Conservation (phyloP, 2,113 vertebrate species). For the Turdus rufiventris region DNA sequence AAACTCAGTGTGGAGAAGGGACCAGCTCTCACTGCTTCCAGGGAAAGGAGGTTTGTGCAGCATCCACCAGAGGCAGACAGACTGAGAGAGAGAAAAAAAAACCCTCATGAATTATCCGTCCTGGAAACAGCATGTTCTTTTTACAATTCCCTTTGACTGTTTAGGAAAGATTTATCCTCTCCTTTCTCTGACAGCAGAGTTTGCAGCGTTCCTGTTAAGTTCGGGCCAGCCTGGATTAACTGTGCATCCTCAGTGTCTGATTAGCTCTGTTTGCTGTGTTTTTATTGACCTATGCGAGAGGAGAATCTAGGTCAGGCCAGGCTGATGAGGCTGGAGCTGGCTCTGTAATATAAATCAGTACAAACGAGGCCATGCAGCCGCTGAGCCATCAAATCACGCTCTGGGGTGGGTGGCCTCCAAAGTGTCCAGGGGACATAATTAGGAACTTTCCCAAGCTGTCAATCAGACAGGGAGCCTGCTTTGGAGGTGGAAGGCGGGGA, state of each 20-base stretch:
- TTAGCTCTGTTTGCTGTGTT: slow-evolving; percentile 40
- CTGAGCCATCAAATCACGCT: slow-evolving; percentile 36
- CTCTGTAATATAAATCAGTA: slow-evolving; percentile 33
- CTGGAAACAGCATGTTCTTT: neutral
- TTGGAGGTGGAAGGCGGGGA: neutral
- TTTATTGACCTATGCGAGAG: slow-evolving; percentile 39
- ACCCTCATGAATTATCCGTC: neutral
- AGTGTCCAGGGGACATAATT: slow-evolving; percentile 41
- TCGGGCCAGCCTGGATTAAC: slow-evolving; percentile 15
- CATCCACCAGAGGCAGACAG: neutral
- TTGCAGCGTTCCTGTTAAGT: neutral
- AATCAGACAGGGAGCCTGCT: neutral
- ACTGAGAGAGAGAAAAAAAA: neutral
- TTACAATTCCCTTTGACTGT: neutral
- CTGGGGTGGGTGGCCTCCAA: neutral
- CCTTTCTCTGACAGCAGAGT: neutral
- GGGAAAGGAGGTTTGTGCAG: neutral
- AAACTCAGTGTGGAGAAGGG: neutral
- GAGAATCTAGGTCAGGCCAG: slow-evolving; percentile 70
- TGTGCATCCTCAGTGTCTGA: slow-evolving; percentile 29
- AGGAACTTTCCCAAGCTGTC: slow-evolving; percentile 35
- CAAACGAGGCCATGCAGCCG: neutral
- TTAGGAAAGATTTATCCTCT: neutral
- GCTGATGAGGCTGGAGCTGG: slow-evolving; percentile 55
- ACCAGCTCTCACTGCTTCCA: neutral